These are phyloP conservation scores for Scaptodrosophila latifasciaeformis DNA, from an alignment of 2,888 invertebrate genomes.

Conservation along the genomic window DNA sequence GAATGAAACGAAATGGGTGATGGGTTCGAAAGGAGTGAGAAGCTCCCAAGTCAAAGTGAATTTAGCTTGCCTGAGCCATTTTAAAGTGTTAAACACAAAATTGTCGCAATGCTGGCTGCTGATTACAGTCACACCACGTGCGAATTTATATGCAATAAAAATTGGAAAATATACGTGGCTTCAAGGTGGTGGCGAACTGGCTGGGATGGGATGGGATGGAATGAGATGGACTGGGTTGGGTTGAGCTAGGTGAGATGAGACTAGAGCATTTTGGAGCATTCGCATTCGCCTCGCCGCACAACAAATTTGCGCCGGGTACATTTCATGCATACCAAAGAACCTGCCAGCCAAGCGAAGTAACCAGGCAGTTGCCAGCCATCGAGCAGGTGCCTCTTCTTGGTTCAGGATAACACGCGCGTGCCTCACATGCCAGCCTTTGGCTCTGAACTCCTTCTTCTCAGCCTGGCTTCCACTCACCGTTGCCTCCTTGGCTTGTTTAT, in stretches of 20 bases:
- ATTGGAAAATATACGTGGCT: conserved; percentile 61
- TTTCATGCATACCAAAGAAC: conserved; percentile 70
- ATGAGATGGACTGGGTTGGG: no score
- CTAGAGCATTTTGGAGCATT: conserved; percentile 60
- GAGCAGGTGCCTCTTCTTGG: conserved; percentile 56
- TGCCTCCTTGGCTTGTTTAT: conserved; percentile 52
- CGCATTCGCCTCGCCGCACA: conserved; percentile 65
- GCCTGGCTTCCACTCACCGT: no score
- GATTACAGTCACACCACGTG: conserved; percentile 70
- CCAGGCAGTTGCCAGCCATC: conserved; percentile 14
- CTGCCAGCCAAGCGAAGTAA: conserved; percentile 17
- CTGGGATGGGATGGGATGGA: no score
- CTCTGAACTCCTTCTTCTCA: neutral
- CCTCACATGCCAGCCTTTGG: conserved; percentile 5
- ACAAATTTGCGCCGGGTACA: conserved; percentile 67
- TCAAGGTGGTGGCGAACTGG: no score
- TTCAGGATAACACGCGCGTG: conserved; percentile 53
- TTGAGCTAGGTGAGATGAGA: no score
- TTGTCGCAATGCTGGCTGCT: conserved; percentile 29
- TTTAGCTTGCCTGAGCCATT: conserved; percentile 25
- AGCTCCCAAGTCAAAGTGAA: neutral
- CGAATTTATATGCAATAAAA: conserved; percentile 71
- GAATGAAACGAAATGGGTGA: conserved; percentile 25
- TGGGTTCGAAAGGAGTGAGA: neutral
- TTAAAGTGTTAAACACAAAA: conserved; percentile 37